A percentile compares a stretch with the other conserved stretches of the same genome.
These are phyloP conservation scores for Lamellibrachia columna DNA, from an alignment of 2,888 invertebrate species.

Conservation along the genomic window DNA sequence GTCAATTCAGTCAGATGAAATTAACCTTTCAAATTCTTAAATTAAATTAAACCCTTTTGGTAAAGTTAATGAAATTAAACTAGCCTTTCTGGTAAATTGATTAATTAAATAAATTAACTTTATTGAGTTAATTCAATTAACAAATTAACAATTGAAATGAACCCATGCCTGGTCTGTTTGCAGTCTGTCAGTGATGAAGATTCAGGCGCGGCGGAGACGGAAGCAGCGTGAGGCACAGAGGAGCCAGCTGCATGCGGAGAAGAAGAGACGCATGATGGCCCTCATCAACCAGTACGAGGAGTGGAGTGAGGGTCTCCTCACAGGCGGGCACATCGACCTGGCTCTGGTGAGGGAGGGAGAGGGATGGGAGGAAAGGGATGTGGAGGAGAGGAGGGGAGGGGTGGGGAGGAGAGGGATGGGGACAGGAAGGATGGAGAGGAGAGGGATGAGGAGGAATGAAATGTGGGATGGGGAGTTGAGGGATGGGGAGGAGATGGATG, in stretches of 20 bases:
- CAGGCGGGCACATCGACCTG: conserved; percentile 54
- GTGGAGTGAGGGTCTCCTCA: conserved; percentile 51
- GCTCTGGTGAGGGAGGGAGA: conserved; percentile 51
- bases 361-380: background rate
- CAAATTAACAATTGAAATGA: too few relatives aligned
- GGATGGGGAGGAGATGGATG: background rate
- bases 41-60: too few relatives aligned
- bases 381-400: background rate
- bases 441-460: background rate
- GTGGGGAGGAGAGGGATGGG: background rate
- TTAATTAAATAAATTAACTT: too few relatives aligned
- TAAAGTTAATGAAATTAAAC: too few relatives aligned
- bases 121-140: too few relatives aligned
- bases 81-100: too few relatives aligned
- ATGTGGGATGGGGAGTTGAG: background rate
- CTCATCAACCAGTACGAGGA: conserved; percentile 56
- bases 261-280: conserved; percentile 47
- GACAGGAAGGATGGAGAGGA: background rate
- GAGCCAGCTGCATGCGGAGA: conserved; percentile 47
- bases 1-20: too few relatives aligned
- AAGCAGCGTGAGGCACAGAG: conserved; percentile 57
- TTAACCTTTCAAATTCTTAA: too few relatives aligned
- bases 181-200: conserved; percentile 59
- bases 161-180: background rate
- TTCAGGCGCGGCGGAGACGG: conserved; percentile 58